phyloP scores from a whole-genome alignment of 2,888 invertebrate species.

The Scrobipalpa costella region DNA sequence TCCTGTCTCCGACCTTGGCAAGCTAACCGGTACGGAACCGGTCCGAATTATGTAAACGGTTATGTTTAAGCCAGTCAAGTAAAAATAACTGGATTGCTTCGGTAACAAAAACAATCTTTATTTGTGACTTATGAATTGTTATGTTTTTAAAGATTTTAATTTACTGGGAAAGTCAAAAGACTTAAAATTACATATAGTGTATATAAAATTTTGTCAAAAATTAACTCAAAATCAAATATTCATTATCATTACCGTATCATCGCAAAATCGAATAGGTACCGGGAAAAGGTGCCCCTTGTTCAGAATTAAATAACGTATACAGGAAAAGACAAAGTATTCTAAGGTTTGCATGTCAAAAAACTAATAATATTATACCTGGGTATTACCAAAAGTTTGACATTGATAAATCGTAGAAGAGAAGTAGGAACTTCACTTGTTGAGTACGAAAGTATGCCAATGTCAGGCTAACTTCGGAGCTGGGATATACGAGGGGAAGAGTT shows the following conservation, averaged over 20 bases:
- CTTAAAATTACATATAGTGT: no score
- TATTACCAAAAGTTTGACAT: slow-evolving; percentile 7
- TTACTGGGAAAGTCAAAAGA: no score
- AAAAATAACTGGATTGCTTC: slow-evolving; percentile 2
- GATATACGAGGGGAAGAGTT: not conserved
- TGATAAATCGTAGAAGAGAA: slow-evolving; percentile 9
- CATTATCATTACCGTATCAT: no score
- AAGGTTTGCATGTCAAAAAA: not conserved
- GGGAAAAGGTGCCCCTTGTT: no score
- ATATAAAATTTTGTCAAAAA: no score
- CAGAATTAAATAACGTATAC: no score
- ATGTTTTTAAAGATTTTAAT: no score
- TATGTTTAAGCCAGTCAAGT: slow-evolving; percentile 7
- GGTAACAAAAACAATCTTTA: not conserved
- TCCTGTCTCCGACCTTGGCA: slow-evolving; percentile 71
- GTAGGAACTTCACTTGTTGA: not conserved
- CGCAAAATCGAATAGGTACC: no score
- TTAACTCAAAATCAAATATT: no score
- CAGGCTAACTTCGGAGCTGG: not conserved
- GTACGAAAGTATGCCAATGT: not conserved
- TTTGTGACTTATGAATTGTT: not conserved
- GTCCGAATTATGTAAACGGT: slow-evolving; percentile 33
- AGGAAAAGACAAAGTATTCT: not conserved
- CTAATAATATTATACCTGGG: not conserved
- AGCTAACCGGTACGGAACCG: slow-evolving; percentile 48